A percentile compares a stretch with the other conserved stretches of the same genome.
phyloP scores from a whole-genome alignment of 2,113 vertebrate species.

The Nycticebus coucang region DNA sequence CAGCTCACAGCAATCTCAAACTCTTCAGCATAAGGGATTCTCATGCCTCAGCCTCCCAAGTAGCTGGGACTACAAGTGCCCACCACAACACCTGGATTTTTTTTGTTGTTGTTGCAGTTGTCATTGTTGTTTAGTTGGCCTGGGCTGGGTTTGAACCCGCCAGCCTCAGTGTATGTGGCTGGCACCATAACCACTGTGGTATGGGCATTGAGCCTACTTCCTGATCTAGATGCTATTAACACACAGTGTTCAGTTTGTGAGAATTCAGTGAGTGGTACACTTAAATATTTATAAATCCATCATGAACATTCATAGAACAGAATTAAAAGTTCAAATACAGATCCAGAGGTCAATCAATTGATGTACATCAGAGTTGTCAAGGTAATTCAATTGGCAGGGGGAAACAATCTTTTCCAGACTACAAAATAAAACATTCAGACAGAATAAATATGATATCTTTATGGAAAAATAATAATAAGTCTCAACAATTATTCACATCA shows the following conservation, averaged over 20 bases:
- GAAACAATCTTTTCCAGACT: not conserved
- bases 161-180: no score
- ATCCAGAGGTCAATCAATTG: not conserved
- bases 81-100: no score
- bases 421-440: not conserved
- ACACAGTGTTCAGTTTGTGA: not conserved
- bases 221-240: not conserved
- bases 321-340: not conserved
- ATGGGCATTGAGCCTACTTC: not conserved
- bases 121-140: no score
- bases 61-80: no score
- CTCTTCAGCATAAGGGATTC: no score
- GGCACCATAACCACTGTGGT: no score
- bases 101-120: no score
- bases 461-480: not conserved
- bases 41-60: no score
- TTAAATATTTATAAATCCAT: constrained; percentile 4
- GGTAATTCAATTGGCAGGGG: not conserved
- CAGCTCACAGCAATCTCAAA: no score
- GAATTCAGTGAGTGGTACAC: not conserved
- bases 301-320: not conserved
- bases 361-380: not conserved
- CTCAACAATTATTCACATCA: not conserved
- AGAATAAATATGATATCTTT: not conserved
- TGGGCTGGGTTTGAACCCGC: no score